A percentile compares a stretch with the other conserved stretches of the same genome.
phyloP scores from a whole-genome alignment of 1,140 invertebrate species.

The Babylonia areolata region DNA sequence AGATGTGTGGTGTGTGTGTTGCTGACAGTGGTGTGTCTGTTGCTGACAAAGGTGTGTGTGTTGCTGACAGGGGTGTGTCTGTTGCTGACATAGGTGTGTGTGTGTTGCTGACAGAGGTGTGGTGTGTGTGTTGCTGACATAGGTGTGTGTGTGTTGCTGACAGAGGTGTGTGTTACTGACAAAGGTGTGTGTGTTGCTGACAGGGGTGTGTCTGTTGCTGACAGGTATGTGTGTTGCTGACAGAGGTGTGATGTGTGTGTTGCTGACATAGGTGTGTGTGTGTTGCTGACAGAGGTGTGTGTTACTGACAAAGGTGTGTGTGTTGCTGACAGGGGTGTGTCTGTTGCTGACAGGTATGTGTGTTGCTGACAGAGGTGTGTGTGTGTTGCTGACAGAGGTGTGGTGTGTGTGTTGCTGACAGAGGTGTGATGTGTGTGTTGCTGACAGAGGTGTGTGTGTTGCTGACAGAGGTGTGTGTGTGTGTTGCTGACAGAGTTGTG shows the following conservation, averaged over 20 bases:
- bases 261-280: constrained; percentile 78
- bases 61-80: no score
- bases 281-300: constrained; percentile 78
- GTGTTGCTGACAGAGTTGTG: constrained; percentile 77
- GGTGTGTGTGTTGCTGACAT: constrained; percentile 53
- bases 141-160: constrained; percentile 77
- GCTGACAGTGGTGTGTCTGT: constrained; percentile 54
- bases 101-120: no score
- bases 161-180: constrained; percentile 82
- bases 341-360: constrained; percentile 77
- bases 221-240: constrained; percentile 82
- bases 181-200: no score
- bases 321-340: no score
- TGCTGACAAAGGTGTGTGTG: constrained; percentile 79
- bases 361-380: constrained; percentile 79
- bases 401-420: no score
- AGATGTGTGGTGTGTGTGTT: neutral
- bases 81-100: no score
- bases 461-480: no score
- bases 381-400: constrained; percentile 76
- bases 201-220: constrained; percentile 10
- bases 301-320: constrained; percentile 82
- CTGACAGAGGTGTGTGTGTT: constrained; percentile 80
- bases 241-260: neutral
- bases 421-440: neutral